A percentile compares a stretch with the other conserved stretches of the same genome.
Conservation (phyloP, 2,113 vertebrate species). For the Pholis gunnellus region DNA sequence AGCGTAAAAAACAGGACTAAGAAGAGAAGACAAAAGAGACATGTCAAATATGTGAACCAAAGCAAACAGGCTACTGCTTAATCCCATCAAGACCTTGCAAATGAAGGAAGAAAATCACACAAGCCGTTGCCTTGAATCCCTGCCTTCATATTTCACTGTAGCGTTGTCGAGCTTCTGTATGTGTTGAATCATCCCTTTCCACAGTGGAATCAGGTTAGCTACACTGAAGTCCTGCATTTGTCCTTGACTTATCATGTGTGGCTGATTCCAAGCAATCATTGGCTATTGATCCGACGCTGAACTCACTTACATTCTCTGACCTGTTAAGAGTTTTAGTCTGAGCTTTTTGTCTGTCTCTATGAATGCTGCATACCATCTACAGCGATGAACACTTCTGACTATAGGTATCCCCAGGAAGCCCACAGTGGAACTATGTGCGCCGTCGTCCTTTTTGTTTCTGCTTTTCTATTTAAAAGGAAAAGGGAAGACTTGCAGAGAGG, state of each 20-base stretch:
- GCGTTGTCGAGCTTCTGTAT: not conserved
- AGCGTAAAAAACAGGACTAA: slow-evolving; percentile 51
- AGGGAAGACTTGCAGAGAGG: not conserved
- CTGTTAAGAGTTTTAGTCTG: slow-evolving; percentile 51
- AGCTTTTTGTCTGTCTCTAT: slow-evolving; percentile 37
- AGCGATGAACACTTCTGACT: slow-evolving; percentile 8
- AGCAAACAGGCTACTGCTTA: slow-evolving; percentile 52
- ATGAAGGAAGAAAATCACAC: slow-evolving; percentile 10
- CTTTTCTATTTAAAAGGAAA: slow-evolving; percentile 31
- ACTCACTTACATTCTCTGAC: slow-evolving; percentile 50
- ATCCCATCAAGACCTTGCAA: slow-evolving; percentile 53
- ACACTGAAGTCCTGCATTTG: slow-evolving; percentile 38
- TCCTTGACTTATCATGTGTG: slow-evolving; percentile 56
- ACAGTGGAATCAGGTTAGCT: slow-evolving; percentile 23
- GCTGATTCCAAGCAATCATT: slow-evolving; percentile 62
- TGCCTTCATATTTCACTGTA: slow-evolving; percentile 24
- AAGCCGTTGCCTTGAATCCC: slow-evolving; percentile 3
- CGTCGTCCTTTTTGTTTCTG: slow-evolving; percentile 12
- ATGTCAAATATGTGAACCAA: slow-evolving; percentile 55
- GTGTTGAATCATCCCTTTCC: slow-evolving; percentile 8
- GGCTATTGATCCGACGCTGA: slow-evolving; percentile 54
- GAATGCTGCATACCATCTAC: not conserved
- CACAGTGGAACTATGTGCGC: not conserved
- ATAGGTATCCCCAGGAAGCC: not conserved
- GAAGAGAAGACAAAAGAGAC: slow-evolving; percentile 49